Evolutionary conservation across 2,797 vertebrate species (phyloP).

Genomic region (Eulemur mongoz): DNA sequence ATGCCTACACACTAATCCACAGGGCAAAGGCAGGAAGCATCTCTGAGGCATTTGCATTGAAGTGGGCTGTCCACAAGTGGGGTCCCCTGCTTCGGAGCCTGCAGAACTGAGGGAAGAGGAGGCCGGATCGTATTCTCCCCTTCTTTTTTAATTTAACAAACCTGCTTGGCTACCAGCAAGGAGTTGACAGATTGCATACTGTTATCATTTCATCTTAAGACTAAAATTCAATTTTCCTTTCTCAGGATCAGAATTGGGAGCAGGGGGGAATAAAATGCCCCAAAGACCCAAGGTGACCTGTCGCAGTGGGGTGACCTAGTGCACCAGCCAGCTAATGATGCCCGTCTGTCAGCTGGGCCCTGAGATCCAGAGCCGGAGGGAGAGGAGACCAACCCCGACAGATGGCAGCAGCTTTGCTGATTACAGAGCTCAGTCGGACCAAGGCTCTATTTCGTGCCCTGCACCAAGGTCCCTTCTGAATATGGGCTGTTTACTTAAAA

Average conservation of each 20-base stretch:
- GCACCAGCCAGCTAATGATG: constrained; percentile 61
- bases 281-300: constrained; percentile 72
- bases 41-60: background rate
- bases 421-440: constrained; percentile 44
- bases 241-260: constrained; percentile 59
- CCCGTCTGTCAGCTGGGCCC: constrained; percentile 65
- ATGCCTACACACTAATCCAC: background rate
- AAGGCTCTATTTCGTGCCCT: constrained; percentile 8
- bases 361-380: background rate
- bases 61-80: background rate
- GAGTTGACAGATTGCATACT: constrained; percentile 72
- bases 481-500: constrained; percentile 64
- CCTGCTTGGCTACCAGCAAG: constrained; percentile 57
- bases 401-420: constrained; percentile 57
- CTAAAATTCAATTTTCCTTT: constrained; percentile 73
- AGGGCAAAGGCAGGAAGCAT: background rate
- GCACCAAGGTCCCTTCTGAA: constrained; percentile 53
- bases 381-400: constrained; percentile 40
- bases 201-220: constrained; percentile 70
- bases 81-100: background rate
- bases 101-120: background rate
- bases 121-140: background rate
- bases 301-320: constrained; percentile 61
- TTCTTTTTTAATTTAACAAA: constrained; percentile 62
- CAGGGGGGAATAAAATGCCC: constrained; percentile 6